Percentiles rank a stretch among this genome's conserved stretches.
These are phyloP conservation scores for Labeo calbasu DNA, from an alignment of 2,797 vertebrate genomes.

Conservation along the genomic window DNA sequence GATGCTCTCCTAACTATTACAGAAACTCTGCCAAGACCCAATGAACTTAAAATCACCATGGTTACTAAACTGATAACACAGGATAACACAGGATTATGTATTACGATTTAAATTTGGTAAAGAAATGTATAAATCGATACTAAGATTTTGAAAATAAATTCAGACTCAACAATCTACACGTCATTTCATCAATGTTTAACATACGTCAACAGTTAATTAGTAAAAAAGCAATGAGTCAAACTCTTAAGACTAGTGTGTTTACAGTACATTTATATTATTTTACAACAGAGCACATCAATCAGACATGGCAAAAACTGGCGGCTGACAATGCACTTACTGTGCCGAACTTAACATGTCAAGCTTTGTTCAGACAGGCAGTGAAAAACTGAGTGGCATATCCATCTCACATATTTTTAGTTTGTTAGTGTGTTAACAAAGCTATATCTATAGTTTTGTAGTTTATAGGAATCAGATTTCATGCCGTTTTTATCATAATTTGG, in stretches of 20 bases:
- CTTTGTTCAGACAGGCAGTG: background rate
- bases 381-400: background rate
- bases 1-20: background rate
- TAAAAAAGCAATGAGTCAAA: background rate
- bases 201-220: background rate
- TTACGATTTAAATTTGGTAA: background rate
- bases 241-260: too few species aligned
- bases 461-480: background rate
- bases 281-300: background rate
- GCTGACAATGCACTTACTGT: background rate
- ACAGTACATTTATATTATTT: background rate
- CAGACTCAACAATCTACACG: background rate
- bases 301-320: background rate
- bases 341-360: background rate
- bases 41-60: background rate
- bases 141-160: background rate
- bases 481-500: background rate
- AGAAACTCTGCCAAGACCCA: background rate
- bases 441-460: background rate
- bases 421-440: background rate
- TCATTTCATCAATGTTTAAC: background rate
- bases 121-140: background rate
- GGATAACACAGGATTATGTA: background rate
- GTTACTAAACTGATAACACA: background rate
- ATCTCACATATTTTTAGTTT: background rate